A percentile compares a stretch with the other conserved stretches of the same genome.
phyloP scores from a whole-genome alignment of 2,113 vertebrate genomes.

The Scomber colias region DNA sequence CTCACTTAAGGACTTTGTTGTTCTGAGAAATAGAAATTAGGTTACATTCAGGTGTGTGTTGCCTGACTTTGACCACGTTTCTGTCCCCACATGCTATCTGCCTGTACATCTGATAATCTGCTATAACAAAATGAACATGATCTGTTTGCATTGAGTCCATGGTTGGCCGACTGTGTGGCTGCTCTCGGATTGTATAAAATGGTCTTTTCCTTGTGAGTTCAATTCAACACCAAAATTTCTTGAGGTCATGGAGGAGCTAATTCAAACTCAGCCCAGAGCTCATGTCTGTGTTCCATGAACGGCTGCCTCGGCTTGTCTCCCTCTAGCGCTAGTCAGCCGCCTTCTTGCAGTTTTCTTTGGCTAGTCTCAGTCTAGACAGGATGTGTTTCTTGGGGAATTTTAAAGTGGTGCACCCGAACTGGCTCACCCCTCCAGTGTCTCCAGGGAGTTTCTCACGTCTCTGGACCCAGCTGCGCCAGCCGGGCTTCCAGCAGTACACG shows the following conservation, averaged over 20 bases:
- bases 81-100: slow-evolving; percentile 31
- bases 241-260: slow-evolving; percentile 12
- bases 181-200: slow-evolving; percentile 34
- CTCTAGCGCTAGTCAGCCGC: slow-evolving; percentile 41
- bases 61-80: slow-evolving; percentile 28
- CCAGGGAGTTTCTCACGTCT: slow-evolving; percentile 86
- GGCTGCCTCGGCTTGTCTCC: neutral
- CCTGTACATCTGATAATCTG: neutral
- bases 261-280: slow-evolving; percentile 7
- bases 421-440: slow-evolving; percentile 86
- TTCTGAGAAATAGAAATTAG: slow-evolving; percentile 26
- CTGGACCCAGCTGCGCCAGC: slow-evolving; percentile 89
- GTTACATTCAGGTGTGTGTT: slow-evolving; percentile 71
- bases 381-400: slow-evolving; percentile 89
- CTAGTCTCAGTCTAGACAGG: slow-evolving; percentile 82
- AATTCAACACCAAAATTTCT: slow-evolving; percentile 19
- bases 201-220: slow-evolving; percentile 28
- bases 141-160: slow-evolving; percentile 10
- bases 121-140: neutral
- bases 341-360: slow-evolving; percentile 81
- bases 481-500: slow-evolving; percentile 89
- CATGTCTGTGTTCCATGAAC: slow-evolving; percentile 7
- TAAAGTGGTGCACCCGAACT: slow-evolving; percentile 87
- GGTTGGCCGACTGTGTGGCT: slow-evolving; percentile 22
- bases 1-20: slow-evolving; percentile 17